These are phyloP conservation scores for Coenonympha glycerion DNA, from an alignment of 2,888 invertebrate genomes.

Conservation along the genomic window DNA sequence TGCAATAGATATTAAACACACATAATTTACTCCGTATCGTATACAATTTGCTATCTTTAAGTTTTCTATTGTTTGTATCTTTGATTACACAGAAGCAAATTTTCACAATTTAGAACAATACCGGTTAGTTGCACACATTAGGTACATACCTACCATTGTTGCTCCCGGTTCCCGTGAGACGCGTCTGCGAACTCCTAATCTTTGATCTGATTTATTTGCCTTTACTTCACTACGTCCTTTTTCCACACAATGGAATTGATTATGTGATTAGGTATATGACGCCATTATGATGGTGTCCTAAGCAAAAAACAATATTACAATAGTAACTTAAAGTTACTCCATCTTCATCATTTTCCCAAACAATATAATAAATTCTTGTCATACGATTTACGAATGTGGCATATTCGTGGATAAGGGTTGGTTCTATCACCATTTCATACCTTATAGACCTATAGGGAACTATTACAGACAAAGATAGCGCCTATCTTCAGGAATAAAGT, in stretches of 20 bases:
- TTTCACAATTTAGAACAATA: slow-evolving; percentile 11
- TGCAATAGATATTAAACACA: too few relatives aligned
- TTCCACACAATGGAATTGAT: background rate
- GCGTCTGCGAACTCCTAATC: slow-evolving; percentile 8
- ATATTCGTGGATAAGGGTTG: too few relatives aligned
- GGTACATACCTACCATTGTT: slow-evolving; percentile 23
- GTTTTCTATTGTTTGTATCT: background rate
- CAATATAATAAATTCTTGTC: too few relatives aligned
- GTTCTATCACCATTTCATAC: background rate
- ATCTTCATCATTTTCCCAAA: too few relatives aligned
- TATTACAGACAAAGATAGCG: background rate
- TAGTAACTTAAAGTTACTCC: too few relatives aligned
- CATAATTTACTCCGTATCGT: too few relatives aligned
- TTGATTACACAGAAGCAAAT: background rate
- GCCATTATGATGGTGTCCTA: too few relatives aligned
- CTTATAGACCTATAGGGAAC: background rate
- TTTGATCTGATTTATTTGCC: slow-evolving; percentile 9
- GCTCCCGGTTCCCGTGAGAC: slow-evolving; percentile 29
- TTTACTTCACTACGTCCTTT: slow-evolving; percentile 2
- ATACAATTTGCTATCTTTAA: background rate
- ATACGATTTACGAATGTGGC: too few relatives aligned
- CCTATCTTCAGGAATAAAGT: background rate
- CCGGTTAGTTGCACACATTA: slow-evolving; percentile 4
- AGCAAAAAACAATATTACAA: too few relatives aligned
- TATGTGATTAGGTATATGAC: background rate